Percentiles rank a stretch among this genome's conserved stretches.
Evolutionary conservation across 1,140 invertebrate species (phyloP).

Genomic region (Hydropsyche tenuis): DNA sequence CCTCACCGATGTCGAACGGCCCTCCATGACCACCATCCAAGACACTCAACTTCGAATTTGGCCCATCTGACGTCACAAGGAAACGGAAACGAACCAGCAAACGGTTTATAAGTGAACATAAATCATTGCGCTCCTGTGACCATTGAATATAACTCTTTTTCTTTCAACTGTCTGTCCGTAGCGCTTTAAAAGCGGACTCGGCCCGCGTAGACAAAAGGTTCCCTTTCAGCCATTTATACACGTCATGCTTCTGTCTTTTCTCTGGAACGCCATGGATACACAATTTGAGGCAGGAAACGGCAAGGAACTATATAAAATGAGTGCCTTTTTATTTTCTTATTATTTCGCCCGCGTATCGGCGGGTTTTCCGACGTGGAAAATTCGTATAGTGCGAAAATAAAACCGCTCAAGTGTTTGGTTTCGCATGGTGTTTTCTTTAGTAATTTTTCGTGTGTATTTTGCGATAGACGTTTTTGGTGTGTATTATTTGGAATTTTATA

Average conservation of each 20-base stretch:
- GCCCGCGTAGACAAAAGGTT: slow-evolving; percentile 25
- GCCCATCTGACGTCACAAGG: too few relatives aligned
- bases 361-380: slow-evolving; percentile 2
- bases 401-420: neutral
- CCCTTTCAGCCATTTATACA: slow-evolving; percentile 36
- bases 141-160: slow-evolving; percentile 39
- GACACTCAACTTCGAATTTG: too few relatives aligned
- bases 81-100: too few relatives aligned
- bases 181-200: slow-evolving; percentile 24
- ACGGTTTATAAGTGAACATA: slow-evolving; percentile 10
- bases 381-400: neutral
- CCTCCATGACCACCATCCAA: too few relatives aligned
- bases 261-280: neutral
- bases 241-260: slow-evolving; percentile 40
- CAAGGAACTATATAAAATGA: too few relatives aligned
- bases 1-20: too few relatives aligned
- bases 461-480: too few relatives aligned
- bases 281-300: too few relatives aligned
- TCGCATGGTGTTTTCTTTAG: too few relatives aligned
- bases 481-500: too few relatives aligned
- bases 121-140: slow-evolving; percentile 30
- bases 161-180: slow-evolving; percentile 30
- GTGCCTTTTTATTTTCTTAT: neutral
- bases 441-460: too few relatives aligned
- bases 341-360: neutral